Evolutionary conservation across 2,888 invertebrate species (phyloP), one percentile per base, ranked within the genome.

Genomic region (Pheosia tremula): DNA sequence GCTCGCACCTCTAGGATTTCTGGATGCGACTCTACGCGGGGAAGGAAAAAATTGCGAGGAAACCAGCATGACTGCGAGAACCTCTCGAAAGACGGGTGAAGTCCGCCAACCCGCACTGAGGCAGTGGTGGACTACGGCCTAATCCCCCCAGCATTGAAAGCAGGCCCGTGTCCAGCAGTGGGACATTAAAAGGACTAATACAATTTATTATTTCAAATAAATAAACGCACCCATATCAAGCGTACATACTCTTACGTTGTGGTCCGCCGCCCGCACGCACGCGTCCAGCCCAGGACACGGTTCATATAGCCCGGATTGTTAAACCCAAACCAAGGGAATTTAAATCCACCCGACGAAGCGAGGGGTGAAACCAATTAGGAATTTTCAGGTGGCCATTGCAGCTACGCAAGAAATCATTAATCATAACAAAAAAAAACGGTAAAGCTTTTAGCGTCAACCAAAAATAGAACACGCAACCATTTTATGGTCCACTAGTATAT

Each of bases 231-330:
- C 49, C 4, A 66, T 53, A 61, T 69, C 38, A 37, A 49, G 13
- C 61, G 80, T 63, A 71, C 45, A 50, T 3, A 8, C 50, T 61
- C 3, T 78, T 75, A 57, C 59, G 45, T 43, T 64, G 60, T 63
- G 64, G 61, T 53, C 66, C 62, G 67, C 66, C 67, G 56, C 59
- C 66, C 58, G 72, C 82, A 85, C 84, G 83, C 84, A 81, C 80
- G 73, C 78, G 61, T 75, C 79, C 80, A 81, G 83, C 75, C 74
- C 81, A 83, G 85, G 84, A 84, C 80, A 82, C 75, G 82, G 77
- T 79, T 77, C 74, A 82, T 81, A 79, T 80, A 82, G 81, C 81
- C 78, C 77, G 81, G 84, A 85, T 85, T 83, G 80, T 80, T 74
- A 72, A 69, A 67, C 66, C 69, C 58, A 59, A 68, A 69, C 74